Conservation (phyloP, 2,888 invertebrate genomes). For the Eilema griseolum region DNA sequence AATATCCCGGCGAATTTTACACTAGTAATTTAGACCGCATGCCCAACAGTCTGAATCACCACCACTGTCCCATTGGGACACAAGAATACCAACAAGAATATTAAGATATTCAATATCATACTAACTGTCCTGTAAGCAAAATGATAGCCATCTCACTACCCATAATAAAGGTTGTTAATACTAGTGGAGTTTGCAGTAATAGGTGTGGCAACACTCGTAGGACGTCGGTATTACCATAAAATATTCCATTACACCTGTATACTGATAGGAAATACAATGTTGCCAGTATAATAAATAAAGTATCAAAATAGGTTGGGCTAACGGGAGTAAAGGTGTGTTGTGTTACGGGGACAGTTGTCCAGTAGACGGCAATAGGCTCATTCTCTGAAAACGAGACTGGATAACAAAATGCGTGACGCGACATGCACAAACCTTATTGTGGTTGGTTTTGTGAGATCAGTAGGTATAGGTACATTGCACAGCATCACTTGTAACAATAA, state of each 20-base stretch:
- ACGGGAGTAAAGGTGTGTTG: neutral
- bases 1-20: neutral
- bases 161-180: neutral
- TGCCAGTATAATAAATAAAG: neutral
- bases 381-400: no score
- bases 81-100: neutral
- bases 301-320: neutral
- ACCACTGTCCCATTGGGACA: no score
- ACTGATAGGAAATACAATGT: conserved; percentile 1
- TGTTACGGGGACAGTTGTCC: neutral
- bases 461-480: no score
- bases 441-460: no score
- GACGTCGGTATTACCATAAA: neutral
- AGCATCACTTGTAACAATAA: no score
- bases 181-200: neutral
- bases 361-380: neutral
- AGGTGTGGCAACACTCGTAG: neutral
- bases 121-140: neutral
- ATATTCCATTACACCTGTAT: neutral
- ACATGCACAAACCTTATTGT: no score
- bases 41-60: no score
- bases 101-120: neutral
- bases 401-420: no score
- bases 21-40: neutral
- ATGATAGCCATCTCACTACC: neutral